Conservation (phyloP, 2,888 invertebrate species). For the Zele albiditarsus region DNA sequence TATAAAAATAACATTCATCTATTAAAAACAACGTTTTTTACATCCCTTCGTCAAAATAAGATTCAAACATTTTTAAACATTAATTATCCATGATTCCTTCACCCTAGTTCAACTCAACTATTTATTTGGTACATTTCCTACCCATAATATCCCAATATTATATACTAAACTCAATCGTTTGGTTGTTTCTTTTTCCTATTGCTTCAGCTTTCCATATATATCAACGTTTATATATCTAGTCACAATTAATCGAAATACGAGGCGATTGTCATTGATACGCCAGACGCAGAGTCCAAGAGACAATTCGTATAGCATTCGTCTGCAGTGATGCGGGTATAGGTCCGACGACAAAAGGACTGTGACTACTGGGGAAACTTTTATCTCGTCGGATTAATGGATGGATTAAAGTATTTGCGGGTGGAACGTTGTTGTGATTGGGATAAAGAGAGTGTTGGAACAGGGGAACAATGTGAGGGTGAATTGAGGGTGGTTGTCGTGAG, state of each 20-base stretch:
- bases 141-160: too few relatives aligned
- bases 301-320: slow-evolving; percentile 29
- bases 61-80: not conserved
- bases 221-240: not conserved
- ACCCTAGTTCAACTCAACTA: too few relatives aligned
- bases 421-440: slow-evolving; percentile 66
- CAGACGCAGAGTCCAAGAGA: slow-evolving; percentile 28
- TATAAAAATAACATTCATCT: too few relatives aligned
- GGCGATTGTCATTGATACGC: slow-evolving; percentile 43
- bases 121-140: too few relatives aligned
- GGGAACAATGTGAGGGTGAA: slow-evolving; percentile 58
- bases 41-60: too few relatives aligned
- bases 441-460: slow-evolving; percentile 37
- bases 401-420: slow-evolving; percentile 71
- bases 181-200: too few relatives aligned
- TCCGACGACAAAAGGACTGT: slow-evolving; percentile 70
- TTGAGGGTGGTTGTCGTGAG: slow-evolving; percentile 26
- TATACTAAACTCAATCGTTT: too few relatives aligned
- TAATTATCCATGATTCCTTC: too few relatives aligned
- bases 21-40: too few relatives aligned
- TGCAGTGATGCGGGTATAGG: slow-evolving; percentile 36
- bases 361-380: slow-evolving; percentile 70
- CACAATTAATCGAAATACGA: slow-evolving; percentile 32
- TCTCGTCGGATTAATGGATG: slow-evolving; percentile 72
- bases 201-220: not conserved